These are phyloP conservation scores for Bombus sibiricus DNA, from an alignment of 1,140 invertebrate species.

Conservation along the genomic window DNA sequence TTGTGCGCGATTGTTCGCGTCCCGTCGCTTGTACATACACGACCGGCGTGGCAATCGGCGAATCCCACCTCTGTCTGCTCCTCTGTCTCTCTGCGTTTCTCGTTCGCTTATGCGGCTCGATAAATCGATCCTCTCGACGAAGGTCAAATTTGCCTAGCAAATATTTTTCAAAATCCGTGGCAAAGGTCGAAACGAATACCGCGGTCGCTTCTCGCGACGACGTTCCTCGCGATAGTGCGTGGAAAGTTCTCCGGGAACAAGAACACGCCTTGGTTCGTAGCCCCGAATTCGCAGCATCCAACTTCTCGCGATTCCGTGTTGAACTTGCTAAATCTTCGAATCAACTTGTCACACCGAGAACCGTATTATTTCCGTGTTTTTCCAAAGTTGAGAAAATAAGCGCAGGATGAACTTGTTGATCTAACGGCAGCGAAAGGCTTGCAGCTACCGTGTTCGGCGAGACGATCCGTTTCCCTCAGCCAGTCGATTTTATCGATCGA, in stretches of 20 bases:
- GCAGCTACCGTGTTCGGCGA: not conserved
- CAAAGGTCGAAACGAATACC: not conserved
- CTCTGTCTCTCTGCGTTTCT: not conserved
- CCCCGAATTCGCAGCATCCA: too few relatives aligned
- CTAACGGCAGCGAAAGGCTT: not conserved
- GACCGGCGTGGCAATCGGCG: not conserved
- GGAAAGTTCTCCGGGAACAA: too few relatives aligned
- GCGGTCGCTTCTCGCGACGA: too few relatives aligned
- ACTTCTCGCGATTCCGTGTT: not conserved
- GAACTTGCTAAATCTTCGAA: not conserved
- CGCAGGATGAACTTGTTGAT: slow-evolving; percentile 17
- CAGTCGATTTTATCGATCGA: slow-evolving; percentile 41
- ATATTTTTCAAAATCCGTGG: slow-evolving; percentile 13
- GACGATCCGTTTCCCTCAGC: not conserved
- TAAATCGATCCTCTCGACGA: not conserved
- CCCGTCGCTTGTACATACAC: slow-evolving; percentile 16
- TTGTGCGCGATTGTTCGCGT: slow-evolving; percentile 56
- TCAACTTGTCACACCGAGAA: not conserved
- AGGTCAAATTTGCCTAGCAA: slow-evolving; percentile 27
- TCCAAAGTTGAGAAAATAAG: not conserved
- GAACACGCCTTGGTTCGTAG: too few relatives aligned
- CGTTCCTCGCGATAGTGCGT: too few relatives aligned
- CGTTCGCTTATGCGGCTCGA: not conserved
- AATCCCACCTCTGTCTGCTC: not conserved
- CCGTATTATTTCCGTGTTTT: not conserved